Evolutionary conservation across 1,140 invertebrate species (phyloP).

Genomic region (Adelges cooleyi): DNA sequence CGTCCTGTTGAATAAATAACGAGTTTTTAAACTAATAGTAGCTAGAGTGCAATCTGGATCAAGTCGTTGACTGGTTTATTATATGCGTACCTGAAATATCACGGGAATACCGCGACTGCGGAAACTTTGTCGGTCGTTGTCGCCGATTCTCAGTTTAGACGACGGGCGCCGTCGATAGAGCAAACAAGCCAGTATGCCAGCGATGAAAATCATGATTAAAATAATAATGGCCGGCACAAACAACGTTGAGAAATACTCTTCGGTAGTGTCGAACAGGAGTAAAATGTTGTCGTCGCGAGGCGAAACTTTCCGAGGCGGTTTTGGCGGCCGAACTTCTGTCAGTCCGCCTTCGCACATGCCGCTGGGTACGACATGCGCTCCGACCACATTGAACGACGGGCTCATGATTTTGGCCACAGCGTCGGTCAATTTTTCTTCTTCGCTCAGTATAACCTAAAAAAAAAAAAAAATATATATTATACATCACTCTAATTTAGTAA

Average conservation of each 20-base stretch:
- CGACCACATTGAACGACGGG: slow-evolving; percentile 63
- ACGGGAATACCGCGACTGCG: slow-evolving; percentile 84
- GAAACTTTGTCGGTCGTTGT: slow-evolving; percentile 68
- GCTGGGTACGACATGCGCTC: slow-evolving; percentile 55
- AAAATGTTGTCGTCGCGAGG: slow-evolving; percentile 3
- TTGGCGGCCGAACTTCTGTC: slow-evolving; percentile 41
- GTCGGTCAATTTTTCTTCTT: slow-evolving; percentile 49
- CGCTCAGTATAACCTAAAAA: slow-evolving; percentile 35
- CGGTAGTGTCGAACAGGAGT: background rate
- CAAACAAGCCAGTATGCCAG: slow-evolving; percentile 75
- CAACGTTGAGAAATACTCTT: slow-evolving; percentile 73
- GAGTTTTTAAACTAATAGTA: too few species aligned
- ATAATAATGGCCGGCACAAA: slow-evolving; percentile 83
- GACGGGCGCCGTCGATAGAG: slow-evolving; percentile 50
- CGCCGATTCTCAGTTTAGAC: slow-evolving; percentile 41
- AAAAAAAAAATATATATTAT: slow-evolving; percentile 13
- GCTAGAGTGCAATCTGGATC: too few species aligned
- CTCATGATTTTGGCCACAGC: slow-evolving; percentile 59
- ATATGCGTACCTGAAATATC: slow-evolving; percentile 72
- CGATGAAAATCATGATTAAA: slow-evolving; percentile 72
- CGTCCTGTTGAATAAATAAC: slow-evolving; percentile 48
- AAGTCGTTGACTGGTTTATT: too few species aligned
- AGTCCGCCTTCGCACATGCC: slow-evolving; percentile 56
- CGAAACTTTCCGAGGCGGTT: slow-evolving; percentile 29
- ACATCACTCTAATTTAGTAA: too few species aligned